Evolutionary conservation across 2,113 vertebrate species (phyloP).

Genomic region (Rafetus swinhoei): DNA sequence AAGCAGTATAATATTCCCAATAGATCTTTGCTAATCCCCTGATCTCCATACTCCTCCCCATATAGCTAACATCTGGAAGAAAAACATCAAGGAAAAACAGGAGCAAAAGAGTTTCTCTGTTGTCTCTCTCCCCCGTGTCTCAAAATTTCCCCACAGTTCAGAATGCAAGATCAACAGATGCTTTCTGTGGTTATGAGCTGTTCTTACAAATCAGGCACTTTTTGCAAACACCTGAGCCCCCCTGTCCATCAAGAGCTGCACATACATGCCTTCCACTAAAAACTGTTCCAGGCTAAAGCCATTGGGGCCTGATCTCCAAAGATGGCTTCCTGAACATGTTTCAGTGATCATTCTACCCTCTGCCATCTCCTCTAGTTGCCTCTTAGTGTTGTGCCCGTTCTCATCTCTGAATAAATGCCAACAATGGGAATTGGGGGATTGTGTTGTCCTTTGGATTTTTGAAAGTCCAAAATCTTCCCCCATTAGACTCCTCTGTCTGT

Average conservation of each 20-base stretch:
- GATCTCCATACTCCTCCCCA: not conserved
- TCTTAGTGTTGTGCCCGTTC: not conserved
- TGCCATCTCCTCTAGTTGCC: not conserved
- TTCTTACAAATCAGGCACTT: conserved; percentile 3
- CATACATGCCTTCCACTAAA: not conserved
- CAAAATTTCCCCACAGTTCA: not conserved
- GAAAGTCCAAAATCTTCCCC: not conserved
- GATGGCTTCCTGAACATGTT: not conserved
- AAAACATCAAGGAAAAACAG: conserved; percentile 12
- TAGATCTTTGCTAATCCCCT: conserved; percentile 5
- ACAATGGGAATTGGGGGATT: not conserved
- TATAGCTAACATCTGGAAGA: conserved; percentile 9
- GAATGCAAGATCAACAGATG: not conserved
- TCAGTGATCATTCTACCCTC: not conserved
- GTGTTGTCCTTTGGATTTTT: not conserved
- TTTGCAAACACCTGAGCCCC: not conserved
- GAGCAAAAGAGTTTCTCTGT: not conserved
- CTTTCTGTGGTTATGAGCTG: not conserved
- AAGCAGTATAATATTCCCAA: conserved; percentile 22
- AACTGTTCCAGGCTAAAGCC: not conserved
- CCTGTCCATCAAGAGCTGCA: not conserved
- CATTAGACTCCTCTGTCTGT: too few relatives aligned
- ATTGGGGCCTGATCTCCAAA: not conserved
- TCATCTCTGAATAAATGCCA: not conserved
- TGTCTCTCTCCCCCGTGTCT: not conserved